Evolutionary conservation across 2,888 invertebrate genomes (phyloP), one percentile per base, ranked within the genome.

Genomic region (Brenthis ino): DNA sequence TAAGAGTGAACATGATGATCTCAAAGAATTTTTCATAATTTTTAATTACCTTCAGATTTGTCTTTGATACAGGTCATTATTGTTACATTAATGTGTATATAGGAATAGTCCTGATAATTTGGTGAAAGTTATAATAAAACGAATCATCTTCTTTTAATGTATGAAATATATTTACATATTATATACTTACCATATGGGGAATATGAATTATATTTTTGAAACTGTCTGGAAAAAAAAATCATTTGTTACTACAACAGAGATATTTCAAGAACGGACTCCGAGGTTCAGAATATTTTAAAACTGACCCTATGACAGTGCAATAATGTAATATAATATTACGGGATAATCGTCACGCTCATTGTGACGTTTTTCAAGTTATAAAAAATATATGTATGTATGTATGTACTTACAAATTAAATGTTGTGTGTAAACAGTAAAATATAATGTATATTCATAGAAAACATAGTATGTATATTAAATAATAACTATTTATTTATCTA

Each of bases 401-500:
- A 43, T 43, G 37, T 8, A 11, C 11, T 8, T 72, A 67, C 75
- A 82, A 84, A 83, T 77, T 74, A 69, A 81, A 57, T 80, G 78
- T 84, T 82, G 77, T 81, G 77, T 86, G 83, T 85, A 20, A 20
- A 20, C 20, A 20, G 20, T 20, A 85, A 81, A 81, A 78, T 84
- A 82, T 76, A 73, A 80, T 80, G 79, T 82, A 85, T 86, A 83
- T 82, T 79, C 74, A 78, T 85, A 85, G 84, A 80, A 80, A 78
- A 78, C 81, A 82, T 86, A 85, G 83, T 84, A 80, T 82, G 80
- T 82, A 77, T 79, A 79, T 80, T 77, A 76, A 80, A 85, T 85
- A 80, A 80, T 82, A 83, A 78, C 84, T 86, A 77, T 87, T 60
- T 87, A 87, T 89, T 87, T 88, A 86, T 85, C 82, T 80, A 82